Evolutionary conservation across 1,140 invertebrate genomes (phyloP).

Genomic region (Cyclargus thomasi): DNA sequence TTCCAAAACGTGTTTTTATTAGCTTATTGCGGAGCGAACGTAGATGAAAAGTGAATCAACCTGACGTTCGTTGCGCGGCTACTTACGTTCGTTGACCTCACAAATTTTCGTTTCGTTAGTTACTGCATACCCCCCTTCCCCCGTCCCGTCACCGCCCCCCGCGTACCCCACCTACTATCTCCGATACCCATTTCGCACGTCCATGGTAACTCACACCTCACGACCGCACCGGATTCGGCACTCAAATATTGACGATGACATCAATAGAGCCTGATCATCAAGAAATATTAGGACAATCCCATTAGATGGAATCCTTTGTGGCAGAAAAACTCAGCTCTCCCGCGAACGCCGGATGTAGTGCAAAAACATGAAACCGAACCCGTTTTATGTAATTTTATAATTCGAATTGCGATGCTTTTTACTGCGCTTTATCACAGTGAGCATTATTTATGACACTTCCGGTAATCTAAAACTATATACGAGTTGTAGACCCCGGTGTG

Average conservation of each 20-base stretch:
- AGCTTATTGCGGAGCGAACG: slow-evolving; percentile 55
- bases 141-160: slow-evolving; percentile 24
- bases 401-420: slow-evolving; percentile 36
- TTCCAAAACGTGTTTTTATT: slow-evolving; percentile 30
- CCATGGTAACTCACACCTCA: slow-evolving; percentile 48
- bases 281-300: slow-evolving; percentile 15
- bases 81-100: slow-evolving; percentile 66
- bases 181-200: slow-evolving; percentile 46
- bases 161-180: slow-evolving; percentile 18
- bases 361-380: slow-evolving; percentile 45
- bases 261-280: slow-evolving; percentile 13
- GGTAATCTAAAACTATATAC: slow-evolving; percentile 19
- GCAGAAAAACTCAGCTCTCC: slow-evolving; percentile 28
- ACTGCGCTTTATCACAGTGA: slow-evolving; percentile 18
- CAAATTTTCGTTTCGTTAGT: slow-evolving; percentile 73
- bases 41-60: slow-evolving; percentile 74
- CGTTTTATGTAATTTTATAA: slow-evolving; percentile 43
- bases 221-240: slow-evolving; percentile 37
- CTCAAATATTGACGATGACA: slow-evolving; percentile 22
- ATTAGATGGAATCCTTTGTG: slow-evolving; percentile 24
- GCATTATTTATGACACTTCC: slow-evolving; percentile 29
- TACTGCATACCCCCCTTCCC: slow-evolving; percentile 38
- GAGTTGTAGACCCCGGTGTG: neutral
- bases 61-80: slow-evolving; percentile 64
- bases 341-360: slow-evolving; percentile 39